Evolutionary conservation across 2,113 vertebrate genomes (phyloP).

Genomic region (Glaucomys volans): DNA sequence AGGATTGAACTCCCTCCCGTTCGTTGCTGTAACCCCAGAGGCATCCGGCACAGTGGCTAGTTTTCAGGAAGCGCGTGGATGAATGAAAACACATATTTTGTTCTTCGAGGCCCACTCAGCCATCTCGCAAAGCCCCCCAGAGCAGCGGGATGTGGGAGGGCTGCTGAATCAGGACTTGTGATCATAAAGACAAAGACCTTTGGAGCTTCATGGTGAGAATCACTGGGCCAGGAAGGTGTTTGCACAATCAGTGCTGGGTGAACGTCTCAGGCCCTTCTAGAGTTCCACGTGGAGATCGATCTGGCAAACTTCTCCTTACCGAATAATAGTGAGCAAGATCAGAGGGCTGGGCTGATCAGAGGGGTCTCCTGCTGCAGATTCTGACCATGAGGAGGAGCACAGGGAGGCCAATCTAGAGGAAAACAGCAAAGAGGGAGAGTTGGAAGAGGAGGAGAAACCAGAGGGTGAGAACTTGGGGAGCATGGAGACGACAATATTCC

Average conservation of each 20-base stretch:
- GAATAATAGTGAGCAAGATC: no score
- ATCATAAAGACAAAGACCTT: neutral
- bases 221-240: neutral
- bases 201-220: neutral
- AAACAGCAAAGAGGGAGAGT: neutral
- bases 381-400: neutral
- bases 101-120: neutral
- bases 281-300: fast-evolving
- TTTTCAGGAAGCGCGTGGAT: neutral
- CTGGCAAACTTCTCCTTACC: neutral
- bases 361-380: neutral
- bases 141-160: neutral
- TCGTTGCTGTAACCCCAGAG: neutral
- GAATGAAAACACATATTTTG: neutral
- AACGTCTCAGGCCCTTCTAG: neutral
- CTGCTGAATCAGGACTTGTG: neutral
- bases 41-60: neutral
- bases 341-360: neutral
- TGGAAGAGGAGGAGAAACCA: neutral
- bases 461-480: neutral
- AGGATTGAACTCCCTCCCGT: neutral
- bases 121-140: neutral
- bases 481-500: neutral
- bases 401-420: neutral
- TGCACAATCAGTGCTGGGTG: neutral